phyloP scores from a whole-genome alignment of 1,140 invertebrate species.

The Caenorhabditis remanei region DNA sequence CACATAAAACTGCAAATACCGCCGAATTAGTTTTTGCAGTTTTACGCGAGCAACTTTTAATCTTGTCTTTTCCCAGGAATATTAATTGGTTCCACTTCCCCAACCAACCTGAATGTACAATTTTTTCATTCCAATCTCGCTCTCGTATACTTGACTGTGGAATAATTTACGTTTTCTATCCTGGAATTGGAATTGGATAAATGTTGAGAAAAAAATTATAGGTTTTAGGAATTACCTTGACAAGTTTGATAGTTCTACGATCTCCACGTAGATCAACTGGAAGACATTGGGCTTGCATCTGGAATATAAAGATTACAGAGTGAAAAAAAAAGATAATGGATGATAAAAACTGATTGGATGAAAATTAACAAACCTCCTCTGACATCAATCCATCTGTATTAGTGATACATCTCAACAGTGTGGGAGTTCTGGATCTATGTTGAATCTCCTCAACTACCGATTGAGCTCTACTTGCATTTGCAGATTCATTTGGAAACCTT shows the following conservation, averaged over 20 bases:
- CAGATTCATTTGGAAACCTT: conserved; percentile 55
- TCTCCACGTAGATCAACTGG: conserved; percentile 76
- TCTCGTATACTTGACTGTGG: conserved; percentile 83
- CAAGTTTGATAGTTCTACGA: conserved; percentile 78
- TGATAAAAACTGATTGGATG: too few relatives aligned
- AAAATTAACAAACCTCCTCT: conserved; percentile 60
- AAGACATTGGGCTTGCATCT: conserved; percentile 75
- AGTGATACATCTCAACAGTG: conserved; percentile 74
- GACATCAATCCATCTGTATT: conserved; percentile 75
- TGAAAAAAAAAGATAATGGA: too few relatives aligned
- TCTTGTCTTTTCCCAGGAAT: conserved; percentile 3
- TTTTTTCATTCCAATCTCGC: conserved; percentile 83
- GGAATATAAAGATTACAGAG: neutral
- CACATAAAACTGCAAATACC: too few relatives aligned
- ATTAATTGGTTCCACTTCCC: neutral
- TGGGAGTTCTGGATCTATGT: conserved; percentile 66
- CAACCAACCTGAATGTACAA: conserved; percentile 83
- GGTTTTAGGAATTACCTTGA: conserved; percentile 68
- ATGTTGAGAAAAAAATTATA: neutral
- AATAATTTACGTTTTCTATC: conserved; percentile 84
- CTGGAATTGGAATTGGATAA: conserved; percentile 78
- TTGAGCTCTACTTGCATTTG: conserved; percentile 43
- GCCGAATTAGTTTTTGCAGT: neutral
- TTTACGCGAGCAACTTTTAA: conserved; percentile 1
- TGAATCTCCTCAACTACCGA: conserved; percentile 44